Evolutionary conservation across 2,113 vertebrate genomes (phyloP).

Genomic region (Pterophyllum scalare): DNA sequence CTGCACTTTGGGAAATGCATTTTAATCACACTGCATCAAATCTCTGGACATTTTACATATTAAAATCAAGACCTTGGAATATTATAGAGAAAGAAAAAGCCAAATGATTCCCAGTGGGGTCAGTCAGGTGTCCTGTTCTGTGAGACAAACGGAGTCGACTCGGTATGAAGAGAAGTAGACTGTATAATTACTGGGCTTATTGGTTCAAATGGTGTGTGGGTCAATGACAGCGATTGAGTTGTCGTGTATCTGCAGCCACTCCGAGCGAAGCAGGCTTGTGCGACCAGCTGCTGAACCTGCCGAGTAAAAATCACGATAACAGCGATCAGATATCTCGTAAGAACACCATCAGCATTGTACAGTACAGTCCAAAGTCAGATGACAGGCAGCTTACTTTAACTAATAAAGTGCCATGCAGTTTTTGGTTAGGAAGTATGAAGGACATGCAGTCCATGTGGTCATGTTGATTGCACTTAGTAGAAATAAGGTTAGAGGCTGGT

Average conservation of each 20-base stretch:
- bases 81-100: not conserved
- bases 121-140: constrained; percentile 8
- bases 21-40: not conserved
- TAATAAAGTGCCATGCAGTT: not conserved
- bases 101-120: not conserved
- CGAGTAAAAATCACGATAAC: constrained; percentile 1
- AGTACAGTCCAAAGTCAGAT: constrained; percentile 29
- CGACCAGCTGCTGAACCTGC: constrained; percentile 16
- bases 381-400: not conserved
- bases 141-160: not conserved
- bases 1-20: constrained; percentile 62
- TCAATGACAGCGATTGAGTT: constrained; percentile 14
- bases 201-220: constrained; percentile 36
- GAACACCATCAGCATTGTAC: not conserved
- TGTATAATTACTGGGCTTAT: constrained; percentile 50
- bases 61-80: not conserved
- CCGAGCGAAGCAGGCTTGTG: not conserved
- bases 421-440: not conserved
- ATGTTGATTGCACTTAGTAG: not conserved
- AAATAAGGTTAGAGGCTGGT: not conserved
- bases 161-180: constrained; percentile 1
- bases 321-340: not conserved
- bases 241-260: not conserved
- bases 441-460: not conserved
- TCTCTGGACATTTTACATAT: not conserved